Percentiles rank a stretch among this genome's conserved stretches.
Conservation (phyloP, 2,113 vertebrate species). For the Corythoichthys haematopterus region DNA sequence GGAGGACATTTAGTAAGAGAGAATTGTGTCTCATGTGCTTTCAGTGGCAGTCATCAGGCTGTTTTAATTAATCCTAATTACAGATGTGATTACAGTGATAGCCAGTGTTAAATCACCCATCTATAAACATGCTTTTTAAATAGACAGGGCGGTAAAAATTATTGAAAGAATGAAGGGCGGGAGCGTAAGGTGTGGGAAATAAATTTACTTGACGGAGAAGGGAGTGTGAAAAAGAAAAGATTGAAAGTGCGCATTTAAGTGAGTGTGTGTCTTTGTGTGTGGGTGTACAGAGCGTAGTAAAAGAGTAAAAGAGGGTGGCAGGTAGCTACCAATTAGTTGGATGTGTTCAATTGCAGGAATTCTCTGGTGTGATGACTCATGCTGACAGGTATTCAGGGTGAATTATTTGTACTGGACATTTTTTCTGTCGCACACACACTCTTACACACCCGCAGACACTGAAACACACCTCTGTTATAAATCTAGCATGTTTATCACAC, state of each 20-base stretch:
- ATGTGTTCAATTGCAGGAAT: constrained; percentile 80
- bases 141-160: constrained; percentile 52
- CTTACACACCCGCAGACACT: constrained; percentile 22
- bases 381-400: constrained; percentile 72
- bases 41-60: constrained; percentile 84
- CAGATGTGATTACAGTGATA: constrained; percentile 96
- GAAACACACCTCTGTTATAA: constrained; percentile 53
- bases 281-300: constrained; percentile 5
- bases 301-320: constrained; percentile 58
- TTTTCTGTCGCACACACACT: constrained; percentile 11
- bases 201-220: constrained; percentile 24
- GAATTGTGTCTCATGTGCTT: constrained; percentile 71
- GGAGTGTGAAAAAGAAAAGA: constrained; percentile 4
- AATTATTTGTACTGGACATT: constrained; percentile 54
- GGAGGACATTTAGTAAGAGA: constrained; percentile 51
- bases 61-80: constrained; percentile 98
- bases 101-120: constrained; percentile 92
- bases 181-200: constrained; percentile 30
- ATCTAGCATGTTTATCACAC: constrained; percentile 62
- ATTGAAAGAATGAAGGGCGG: constrained; percentile 6
- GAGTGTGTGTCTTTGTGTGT: background rate
- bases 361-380: constrained; percentile 69
- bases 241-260: background rate
- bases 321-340: constrained; percentile 83
- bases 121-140: constrained; percentile 94